Evolutionary conservation across 2,888 invertebrate genomes (phyloP).

Genomic region (Gryllus longicercus): DNA sequence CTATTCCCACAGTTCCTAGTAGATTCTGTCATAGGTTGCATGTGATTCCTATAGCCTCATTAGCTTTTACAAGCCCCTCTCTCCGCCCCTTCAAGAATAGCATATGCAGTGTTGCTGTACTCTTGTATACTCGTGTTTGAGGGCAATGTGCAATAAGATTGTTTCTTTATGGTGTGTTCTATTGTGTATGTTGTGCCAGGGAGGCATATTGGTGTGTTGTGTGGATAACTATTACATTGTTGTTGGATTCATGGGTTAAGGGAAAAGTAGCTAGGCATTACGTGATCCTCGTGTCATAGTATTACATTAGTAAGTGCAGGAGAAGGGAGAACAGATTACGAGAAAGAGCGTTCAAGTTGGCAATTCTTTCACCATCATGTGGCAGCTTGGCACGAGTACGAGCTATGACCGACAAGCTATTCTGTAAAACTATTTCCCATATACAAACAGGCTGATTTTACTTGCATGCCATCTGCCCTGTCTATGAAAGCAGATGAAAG

Average conservation of each 20-base stretch:
- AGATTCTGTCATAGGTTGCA: neutral
- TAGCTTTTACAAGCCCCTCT: neutral
- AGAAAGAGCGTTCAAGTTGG: neutral
- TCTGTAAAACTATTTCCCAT: neutral
- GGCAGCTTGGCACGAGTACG: neutral
- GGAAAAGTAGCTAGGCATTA: neutral
- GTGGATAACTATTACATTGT: constrained; percentile 1
- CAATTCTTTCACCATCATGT: neutral
- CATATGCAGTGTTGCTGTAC: constrained; percentile 23
- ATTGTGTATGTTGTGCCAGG: constrained; percentile 2
- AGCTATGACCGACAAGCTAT: neutral
- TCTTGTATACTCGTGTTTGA: neutral
- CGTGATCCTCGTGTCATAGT: neutral
- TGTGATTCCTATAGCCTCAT: neutral
- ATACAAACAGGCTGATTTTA: neutral
- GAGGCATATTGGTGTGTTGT: neutral
- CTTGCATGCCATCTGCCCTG: neutral
- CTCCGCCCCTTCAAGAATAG: neutral
- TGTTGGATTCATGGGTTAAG: constrained; percentile 9
- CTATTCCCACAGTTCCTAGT: constrained; percentile 17
- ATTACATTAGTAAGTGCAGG: neutral
- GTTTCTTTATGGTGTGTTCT: constrained; percentile 4
- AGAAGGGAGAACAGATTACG: neutral
- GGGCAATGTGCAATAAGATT: constrained; percentile 25
- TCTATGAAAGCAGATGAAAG: neutral